phyloP scores from a whole-genome alignment of 2,888 invertebrate species.

The Aphelenchoides bicaudatus region DNA sequence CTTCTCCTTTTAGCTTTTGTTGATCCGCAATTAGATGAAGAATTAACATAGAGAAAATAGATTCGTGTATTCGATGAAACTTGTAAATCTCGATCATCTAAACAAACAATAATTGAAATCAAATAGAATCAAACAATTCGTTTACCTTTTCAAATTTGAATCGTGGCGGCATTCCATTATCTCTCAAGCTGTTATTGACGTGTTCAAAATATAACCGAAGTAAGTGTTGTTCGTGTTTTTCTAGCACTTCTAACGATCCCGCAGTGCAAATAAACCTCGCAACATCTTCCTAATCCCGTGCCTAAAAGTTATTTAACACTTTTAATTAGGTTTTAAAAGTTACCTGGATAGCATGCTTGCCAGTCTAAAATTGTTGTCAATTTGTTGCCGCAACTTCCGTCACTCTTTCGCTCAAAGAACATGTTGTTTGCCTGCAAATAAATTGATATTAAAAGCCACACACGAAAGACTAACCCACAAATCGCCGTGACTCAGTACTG shows the following conservation, averaged over 20 bases:
- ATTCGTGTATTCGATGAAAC: slow-evolving; percentile 1
- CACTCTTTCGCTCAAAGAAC: slow-evolving; percentile 12
- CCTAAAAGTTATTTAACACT: too few species aligned
- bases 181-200: not conserved
- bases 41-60: slow-evolving; percentile 1
- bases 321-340: too few species aligned
- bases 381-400: slow-evolving; percentile 7
- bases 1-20: too few species aligned
- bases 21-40: too few species aligned
- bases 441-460: too few species aligned
- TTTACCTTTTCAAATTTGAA: slow-evolving; percentile 16
- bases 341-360: slow-evolving; percentile 8
- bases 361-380: slow-evolving; percentile 12
- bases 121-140: not conserved
- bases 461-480: too few species aligned
- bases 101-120: not conserved
- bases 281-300: slow-evolving; percentile 2
- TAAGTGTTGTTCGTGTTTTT: slow-evolving; percentile 2
- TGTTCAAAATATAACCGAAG: slow-evolving; percentile 8
- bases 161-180: not conserved
- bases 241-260: not conserved
- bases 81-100: slow-evolving; percentile 8
- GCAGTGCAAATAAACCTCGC: slow-evolving; percentile 8
- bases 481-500: not conserved
- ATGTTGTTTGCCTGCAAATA: too few species aligned